phyloP scores from a whole-genome alignment of 2,113 vertebrate species.

The Dolichallabes microphthalmus region DNA sequence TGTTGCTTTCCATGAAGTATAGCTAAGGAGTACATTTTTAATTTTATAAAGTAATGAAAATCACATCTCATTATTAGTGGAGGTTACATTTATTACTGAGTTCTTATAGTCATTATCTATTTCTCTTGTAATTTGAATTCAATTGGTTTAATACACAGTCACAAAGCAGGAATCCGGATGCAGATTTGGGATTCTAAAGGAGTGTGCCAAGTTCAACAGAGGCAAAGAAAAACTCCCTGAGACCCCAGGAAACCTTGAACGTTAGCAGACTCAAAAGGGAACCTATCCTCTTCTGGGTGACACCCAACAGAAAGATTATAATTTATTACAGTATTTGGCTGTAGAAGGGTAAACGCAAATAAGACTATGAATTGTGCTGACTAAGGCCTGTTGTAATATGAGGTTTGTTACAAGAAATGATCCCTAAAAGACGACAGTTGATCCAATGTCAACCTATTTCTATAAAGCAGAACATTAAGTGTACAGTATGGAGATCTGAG shows the following conservation, averaged over 20 bases:
- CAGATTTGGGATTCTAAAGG: neutral
- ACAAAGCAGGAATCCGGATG: neutral
- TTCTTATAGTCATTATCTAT: neutral
- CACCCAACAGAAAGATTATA: neutral
- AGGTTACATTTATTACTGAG: neutral
- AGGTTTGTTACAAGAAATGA: neutral
- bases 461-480: neutral
- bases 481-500: neutral
- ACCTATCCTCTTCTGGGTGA: neutral
- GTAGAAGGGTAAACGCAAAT: neutral
- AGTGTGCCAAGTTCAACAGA: neutral
- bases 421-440: neutral
- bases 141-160: neutral
- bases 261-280: conserved; percentile 4
- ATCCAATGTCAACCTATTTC: neutral
- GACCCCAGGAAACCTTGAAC: neutral
- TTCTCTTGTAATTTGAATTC: neutral
- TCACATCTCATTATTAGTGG: neutral
- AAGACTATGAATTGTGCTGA: neutral
- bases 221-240: neutral
- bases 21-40: neutral
- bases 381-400: neutral
- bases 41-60: neutral
- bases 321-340: neutral
- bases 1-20: neutral